phyloP scores from a whole-genome alignment of 2,113 vertebrate species.

The Butastur rufipennis region DNA sequence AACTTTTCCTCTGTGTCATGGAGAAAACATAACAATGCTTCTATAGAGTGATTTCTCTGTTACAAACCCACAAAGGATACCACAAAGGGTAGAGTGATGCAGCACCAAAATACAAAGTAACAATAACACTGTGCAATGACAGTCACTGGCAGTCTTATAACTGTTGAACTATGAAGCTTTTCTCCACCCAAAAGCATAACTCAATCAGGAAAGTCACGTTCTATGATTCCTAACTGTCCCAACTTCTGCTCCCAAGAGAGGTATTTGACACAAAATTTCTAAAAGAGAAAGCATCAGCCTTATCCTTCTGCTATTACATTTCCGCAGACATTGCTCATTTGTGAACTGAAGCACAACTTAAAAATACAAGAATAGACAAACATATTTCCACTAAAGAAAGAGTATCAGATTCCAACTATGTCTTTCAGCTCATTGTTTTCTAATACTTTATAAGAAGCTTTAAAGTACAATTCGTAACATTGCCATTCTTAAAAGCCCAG shows the following conservation, averaged over 20 bases:
- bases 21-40: background rate
- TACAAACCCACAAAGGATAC: background rate
- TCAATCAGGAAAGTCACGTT: background rate
- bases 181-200: background rate
- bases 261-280: background rate
- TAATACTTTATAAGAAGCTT: constrained; percentile 44
- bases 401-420: constrained; percentile 1
- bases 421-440: constrained; percentile 34
- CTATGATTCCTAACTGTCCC: background rate
- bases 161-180: background rate
- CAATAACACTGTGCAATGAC: background rate
- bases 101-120: background rate
- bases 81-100: background rate
- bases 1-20: background rate
- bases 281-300: background rate
- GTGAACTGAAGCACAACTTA: background rate
- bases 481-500: constrained; percentile 23
- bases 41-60: background rate
- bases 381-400: background rate
- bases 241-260: background rate
- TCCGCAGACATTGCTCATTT: background rate
- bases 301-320: background rate
- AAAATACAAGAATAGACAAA: background rate
- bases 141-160: background rate
- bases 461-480: constrained; percentile 21